Evolutionary conservation across 2,888 invertebrate genomes (phyloP), one percentile per base, ranked within the genome.

Genomic region (Gortyna flavago): DNA sequence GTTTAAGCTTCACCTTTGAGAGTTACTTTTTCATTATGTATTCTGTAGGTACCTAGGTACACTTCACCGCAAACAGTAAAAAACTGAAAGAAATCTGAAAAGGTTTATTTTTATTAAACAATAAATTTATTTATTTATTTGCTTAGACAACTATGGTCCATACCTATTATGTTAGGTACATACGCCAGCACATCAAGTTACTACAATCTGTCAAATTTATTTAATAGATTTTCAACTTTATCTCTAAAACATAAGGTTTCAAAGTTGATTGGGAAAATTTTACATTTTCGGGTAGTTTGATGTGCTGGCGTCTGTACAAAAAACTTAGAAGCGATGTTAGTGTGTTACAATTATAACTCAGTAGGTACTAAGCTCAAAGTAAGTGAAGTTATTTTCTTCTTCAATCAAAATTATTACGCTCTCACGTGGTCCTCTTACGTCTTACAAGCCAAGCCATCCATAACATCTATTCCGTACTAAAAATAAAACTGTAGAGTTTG

Each of bases 11-110:
- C 32, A 59, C 32, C 80, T 73, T 74, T 32, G 2, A 48, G 67
- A 73, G 61, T 73, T 72, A 13, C 62, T 38, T 57, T 62, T 67
- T 61, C 48, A 79, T 72, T 72, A 72, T 61, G 29, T 79, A 79
- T 79, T 79, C 79, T 51, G 73, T n/a, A n/a, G n/a, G n/a, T 68
- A 35, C n/a, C 64, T 64, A n/a, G n/a, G n/a, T n/a, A 48, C 41
- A 72, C 29, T 79, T 38, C 44, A n/a, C 13, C 18, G 18, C 11
- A 32, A 54, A 48, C 59, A 38, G n/a, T 35, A 51, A 72, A 66
- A 48, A 51, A 6, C 51, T 66, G 18, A 48, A 48, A 64, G 44
- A 61, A 44, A 54, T 38, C 35, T 35, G 18, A 54, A 67, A 48
- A 29, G n/a, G 65, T 38, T 65, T 48, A 9, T 21, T 51, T 62